Conservation (phyloP, 2,113 vertebrate species). For the Phrynosoma platyrhinos region DNA sequence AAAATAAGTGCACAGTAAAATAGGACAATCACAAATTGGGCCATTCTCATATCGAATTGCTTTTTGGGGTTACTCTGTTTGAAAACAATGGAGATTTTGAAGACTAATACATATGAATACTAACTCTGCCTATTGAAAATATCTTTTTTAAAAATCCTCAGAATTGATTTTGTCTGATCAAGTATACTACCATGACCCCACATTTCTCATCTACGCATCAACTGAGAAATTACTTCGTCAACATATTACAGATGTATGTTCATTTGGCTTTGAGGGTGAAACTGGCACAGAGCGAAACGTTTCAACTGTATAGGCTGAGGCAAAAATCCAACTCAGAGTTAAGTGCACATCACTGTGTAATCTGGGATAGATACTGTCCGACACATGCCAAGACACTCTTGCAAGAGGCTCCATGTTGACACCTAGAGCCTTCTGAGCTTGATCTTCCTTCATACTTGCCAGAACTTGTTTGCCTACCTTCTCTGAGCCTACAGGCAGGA, state of each 20-base stretch:
- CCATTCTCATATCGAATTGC: background rate
- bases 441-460: background rate
- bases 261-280: background rate
- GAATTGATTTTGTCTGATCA: background rate
- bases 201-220: background rate
- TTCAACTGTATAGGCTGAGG: background rate
- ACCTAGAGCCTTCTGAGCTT: background rate
- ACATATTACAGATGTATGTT: background rate
- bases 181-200: background rate
- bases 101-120: background rate
- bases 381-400: background rate
- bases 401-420: background rate
- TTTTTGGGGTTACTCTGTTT: background rate
- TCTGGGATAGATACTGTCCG: background rate
- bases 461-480: background rate
- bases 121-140: background rate
- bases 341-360: background rate
- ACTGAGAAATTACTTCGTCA: background rate
- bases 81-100: background rate
- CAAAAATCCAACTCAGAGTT: background rate
- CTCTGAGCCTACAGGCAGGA: background rate
- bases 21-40: background rate
- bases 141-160: background rate
- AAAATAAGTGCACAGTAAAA: background rate
- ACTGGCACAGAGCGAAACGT: background rate